Percentiles rank a stretch among this genome's conserved stretches.
phyloP scores from a whole-genome alignment of 53 echinoderm and acorn worm genomes.

The Luidia sarsii region DNA sequence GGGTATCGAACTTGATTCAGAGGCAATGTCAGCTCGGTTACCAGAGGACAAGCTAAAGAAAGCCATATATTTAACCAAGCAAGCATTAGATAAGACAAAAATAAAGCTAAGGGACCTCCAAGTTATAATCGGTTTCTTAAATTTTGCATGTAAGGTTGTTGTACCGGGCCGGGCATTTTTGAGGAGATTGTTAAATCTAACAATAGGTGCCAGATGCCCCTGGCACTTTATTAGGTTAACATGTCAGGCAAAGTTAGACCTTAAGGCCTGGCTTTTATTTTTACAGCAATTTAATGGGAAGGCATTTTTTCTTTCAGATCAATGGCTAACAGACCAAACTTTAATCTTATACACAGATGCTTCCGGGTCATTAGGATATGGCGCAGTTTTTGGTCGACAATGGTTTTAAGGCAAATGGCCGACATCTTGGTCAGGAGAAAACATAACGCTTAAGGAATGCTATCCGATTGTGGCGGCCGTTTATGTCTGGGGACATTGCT shows the following conservation, averaged over 20 bases:
- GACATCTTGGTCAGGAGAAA: neutral
- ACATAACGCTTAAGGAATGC: constrained; percentile 1
- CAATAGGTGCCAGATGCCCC: no score
- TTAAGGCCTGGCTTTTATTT: constrained; percentile 3
- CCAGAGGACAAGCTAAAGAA: no score
- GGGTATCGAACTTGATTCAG: no score
- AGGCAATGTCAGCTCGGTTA: no score
- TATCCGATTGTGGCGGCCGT: neutral
- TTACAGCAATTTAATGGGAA: constrained; percentile 24
- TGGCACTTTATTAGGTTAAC: no score
- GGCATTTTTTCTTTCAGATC: constrained; percentile 16
- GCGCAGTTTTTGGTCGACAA: neutral
- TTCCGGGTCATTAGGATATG: neutral
- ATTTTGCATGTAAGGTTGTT: no score
- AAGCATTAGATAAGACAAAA: no score
- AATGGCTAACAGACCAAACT: neutral
- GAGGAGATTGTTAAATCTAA: no score
- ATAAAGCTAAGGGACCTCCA: no score
- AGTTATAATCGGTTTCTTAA: no score
- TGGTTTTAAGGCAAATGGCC: constrained; percentile 22
- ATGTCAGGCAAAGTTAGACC: neutral
- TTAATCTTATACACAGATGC: constrained; percentile 19
- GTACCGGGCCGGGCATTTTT: no score
- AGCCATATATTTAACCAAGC: no score
- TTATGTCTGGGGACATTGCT: neutral